Evolutionary conservation across 2,888 invertebrate species (phyloP), one percentile per base, ranked within the genome.

Genomic region (Pterobdella sp.): DNA sequence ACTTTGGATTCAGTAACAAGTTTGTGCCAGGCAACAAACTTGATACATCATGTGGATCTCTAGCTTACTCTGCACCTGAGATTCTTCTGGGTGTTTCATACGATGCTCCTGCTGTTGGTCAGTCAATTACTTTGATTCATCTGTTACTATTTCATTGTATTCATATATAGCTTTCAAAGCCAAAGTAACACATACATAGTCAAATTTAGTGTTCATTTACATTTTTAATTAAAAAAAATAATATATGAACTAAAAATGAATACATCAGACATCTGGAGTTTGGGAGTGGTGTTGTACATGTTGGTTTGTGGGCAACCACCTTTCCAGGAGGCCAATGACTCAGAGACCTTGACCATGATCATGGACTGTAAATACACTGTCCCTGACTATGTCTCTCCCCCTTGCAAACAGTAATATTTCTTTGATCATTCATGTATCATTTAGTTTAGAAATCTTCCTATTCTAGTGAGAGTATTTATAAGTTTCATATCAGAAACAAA

Each of bases 21-120:
- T 88, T 86, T 90, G 84, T 83, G 81, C 96, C 96, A 32, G 97
- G 96, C 69, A 93, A 94, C 85, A 94, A 95, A 83, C 85, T 97
- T 81, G 94, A 94, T 84, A 99, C 98, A 32, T 95, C 94, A 49
- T 98, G 98, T 86, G 98, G 98, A 36, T 95, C 95, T 78, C 86
- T 99, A 79, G 97, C 98, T 31, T 98, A 99, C 86, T 97, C 97
- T 1, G 98, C 98, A 14, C 98, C 98, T 0, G 98, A 98, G 86
- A 98, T 99, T 81, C 87, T 98, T 75, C 87, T 99, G 72, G 98
- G 98, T 32, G 97, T 98, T 85, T 93, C 94, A 0, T 98, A 98
- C 85, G 96, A 98, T 86, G 96, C 97, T 60, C 96, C 96, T 31
- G 96, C 96, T 78, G 97, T 98, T 78, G 93, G 91, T 91, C 81